Base-by-base conservation (phyloP, 2,888 invertebrate genomes). In the Trissoscelio sp. region DNA sequence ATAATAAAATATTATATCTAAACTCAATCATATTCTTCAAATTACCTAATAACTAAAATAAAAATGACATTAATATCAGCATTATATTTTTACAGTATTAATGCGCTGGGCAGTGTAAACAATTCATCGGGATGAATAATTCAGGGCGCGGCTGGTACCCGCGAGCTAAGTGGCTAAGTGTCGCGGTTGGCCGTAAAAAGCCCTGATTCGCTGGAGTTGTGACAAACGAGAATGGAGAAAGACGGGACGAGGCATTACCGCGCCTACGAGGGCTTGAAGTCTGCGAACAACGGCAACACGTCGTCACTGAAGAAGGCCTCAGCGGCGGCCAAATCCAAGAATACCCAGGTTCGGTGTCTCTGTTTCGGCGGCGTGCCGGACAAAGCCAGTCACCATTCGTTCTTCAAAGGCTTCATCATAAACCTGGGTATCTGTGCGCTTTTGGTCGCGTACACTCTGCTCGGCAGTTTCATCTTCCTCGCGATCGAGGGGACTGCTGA, bases 381-480 rank as follows among this genome's bases (percentile, higher is more conserved):
- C 85, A 91, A 91, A 79, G 91, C 91, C 18, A 90, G 90, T 81
- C 88, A 89, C 73, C 91, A 91, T 77, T 91, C 94, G 86, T 95
- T 95, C 88, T 92, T 95, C 86, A 94, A 96, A 69, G 95, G 96
- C 11, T 94, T 96, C 82, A 93, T 96, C 85, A 96, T 96, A 82
- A 97, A 97, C 91, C 92, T 96, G 86, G 95, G 96, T 85, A 96
- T 97, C 91, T 97, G 97, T 92, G 93, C 95, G 67, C 93, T 96
- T 67, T 93, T 97, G 44, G 93, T 97, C 87, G 96, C 96, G 20
- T 97, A 97, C 91, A 97, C 97, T 28, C 89, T 95, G 39, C 92
- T 95, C 82, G 95, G 95, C 66, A 96, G 96, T 73, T 95, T 97
- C 91, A 95, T 97, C 92, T 97, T 97, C 92, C 92, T 97, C 87